Conservation (phyloP, 2,797 vertebrate genomes). For the Gallinago stenura region DNA sequence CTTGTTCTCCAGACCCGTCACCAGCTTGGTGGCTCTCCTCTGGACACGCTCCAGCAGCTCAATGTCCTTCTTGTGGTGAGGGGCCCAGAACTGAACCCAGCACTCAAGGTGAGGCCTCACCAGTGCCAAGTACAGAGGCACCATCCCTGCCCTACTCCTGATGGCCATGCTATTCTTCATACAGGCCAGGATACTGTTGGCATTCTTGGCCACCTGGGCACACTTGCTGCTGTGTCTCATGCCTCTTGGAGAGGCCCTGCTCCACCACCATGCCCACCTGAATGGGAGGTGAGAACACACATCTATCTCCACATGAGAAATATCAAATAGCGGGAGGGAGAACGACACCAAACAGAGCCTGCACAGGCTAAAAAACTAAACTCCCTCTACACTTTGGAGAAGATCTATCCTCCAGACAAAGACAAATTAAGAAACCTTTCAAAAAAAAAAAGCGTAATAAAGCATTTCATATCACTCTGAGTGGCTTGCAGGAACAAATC, state of each 20-base stretch:
- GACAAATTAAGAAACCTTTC: neutral
- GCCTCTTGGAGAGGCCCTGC: constrained; percentile 25
- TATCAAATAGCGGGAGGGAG: neutral
- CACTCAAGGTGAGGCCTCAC: too few species aligned
- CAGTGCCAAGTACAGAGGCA: too few species aligned
- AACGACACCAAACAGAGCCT: neutral
- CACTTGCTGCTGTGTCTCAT: neutral
- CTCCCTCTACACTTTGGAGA: neutral
- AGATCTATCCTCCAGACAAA: neutral
- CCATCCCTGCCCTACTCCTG: too few species aligned
- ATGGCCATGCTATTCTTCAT: too few species aligned
- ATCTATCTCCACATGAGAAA: neutral
- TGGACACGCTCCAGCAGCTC: too few species aligned
- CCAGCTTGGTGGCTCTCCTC: too few species aligned
- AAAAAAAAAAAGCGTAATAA: neutral
- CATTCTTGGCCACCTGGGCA: too few species aligned
- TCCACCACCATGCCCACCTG: neutral
- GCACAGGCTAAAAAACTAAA: neutral
- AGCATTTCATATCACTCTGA: neutral
- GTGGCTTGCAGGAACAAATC: neutral
- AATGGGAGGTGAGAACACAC: neutral
- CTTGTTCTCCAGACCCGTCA: too few species aligned
- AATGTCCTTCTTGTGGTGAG: too few species aligned
- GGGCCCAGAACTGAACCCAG: too few species aligned
- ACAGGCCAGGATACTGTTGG: too few species aligned